These are phyloP conservation scores for Brassicogethes aeneus DNA, from an alignment of 2,888 invertebrate species.

Conservation along the genomic window DNA sequence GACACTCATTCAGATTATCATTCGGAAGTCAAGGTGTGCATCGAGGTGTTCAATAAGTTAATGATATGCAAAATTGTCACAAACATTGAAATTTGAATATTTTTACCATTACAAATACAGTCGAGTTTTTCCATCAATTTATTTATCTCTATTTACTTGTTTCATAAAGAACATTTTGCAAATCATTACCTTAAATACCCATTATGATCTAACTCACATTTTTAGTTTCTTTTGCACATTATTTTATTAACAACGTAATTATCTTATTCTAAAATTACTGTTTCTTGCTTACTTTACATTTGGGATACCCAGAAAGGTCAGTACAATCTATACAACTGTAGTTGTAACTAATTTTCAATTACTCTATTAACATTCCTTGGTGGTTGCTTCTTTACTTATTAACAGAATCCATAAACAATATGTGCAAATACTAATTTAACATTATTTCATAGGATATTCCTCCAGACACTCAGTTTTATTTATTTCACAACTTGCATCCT, in stretches of 20 bases:
- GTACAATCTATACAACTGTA: slow-evolving; percentile 1
- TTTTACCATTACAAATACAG: no score
- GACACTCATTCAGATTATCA: slow-evolving; percentile 34
- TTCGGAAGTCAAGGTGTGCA: slow-evolving; percentile 40
- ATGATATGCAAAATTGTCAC: not conserved
- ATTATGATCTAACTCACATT: no score
- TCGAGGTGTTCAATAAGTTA: not conserved
- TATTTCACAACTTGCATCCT: slow-evolving; percentile 66
- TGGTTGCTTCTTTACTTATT: slow-evolving; percentile 4
- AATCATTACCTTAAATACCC: no score
- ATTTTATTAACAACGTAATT: no score
- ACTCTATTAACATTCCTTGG: slow-evolving; percentile 7
- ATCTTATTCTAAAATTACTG: no score
- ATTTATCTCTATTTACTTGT: no score
- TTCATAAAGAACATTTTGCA: no score
- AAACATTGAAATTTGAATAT: not conserved
- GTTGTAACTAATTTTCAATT: slow-evolving; percentile 2
- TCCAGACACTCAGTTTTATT: slow-evolving; percentile 61
- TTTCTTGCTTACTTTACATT: no score
- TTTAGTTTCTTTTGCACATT: no score
- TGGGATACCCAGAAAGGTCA: not conserved
- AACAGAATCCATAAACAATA: no score
- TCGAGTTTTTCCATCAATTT: no score
- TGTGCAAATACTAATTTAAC: not conserved
- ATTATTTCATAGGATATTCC: slow-evolving; percentile 56